Conservation (phyloP, 2,113 vertebrate species). For the Oncorhynchus keta region DNA sequence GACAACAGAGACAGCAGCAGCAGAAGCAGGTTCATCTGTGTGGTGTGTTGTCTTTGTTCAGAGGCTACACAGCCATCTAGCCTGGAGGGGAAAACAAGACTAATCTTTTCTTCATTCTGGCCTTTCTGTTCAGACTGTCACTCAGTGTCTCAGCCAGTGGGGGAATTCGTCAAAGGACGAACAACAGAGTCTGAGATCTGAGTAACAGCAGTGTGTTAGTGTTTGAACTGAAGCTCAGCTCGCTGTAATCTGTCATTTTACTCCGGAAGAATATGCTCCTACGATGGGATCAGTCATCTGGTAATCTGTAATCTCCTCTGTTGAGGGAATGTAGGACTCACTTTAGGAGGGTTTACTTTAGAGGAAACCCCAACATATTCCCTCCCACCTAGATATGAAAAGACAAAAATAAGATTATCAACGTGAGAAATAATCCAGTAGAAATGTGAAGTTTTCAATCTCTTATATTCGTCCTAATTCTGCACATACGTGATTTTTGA, state of each 20-base stretch:
- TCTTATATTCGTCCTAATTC: background rate
- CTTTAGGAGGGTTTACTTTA: background rate
- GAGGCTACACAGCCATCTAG: background rate
- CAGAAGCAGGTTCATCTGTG: background rate
- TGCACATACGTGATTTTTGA: background rate
- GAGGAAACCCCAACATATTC: background rate
- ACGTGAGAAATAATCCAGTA: background rate
- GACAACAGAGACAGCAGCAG: background rate
- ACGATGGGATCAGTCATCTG: background rate
- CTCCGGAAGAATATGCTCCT: background rate
- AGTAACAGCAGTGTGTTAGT: background rate
- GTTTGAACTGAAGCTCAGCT: background rate
- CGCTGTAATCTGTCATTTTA: background rate
- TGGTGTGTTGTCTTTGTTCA: background rate
- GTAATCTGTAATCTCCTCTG: conserved; percentile 3
- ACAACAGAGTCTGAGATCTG: background rate
- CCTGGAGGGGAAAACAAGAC: background rate
- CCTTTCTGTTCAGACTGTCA: background rate
- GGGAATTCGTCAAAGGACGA: conserved; percentile 8
- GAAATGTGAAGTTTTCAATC: background rate
- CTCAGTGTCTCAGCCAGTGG: background rate
- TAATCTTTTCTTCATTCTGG: background rate
- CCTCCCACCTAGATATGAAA: background rate
- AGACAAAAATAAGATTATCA: background rate
- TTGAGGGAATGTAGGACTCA: background rate